phyloP scores from a whole-genome alignment of 2,888 invertebrate species.

The Synergus laeviventris region DNA sequence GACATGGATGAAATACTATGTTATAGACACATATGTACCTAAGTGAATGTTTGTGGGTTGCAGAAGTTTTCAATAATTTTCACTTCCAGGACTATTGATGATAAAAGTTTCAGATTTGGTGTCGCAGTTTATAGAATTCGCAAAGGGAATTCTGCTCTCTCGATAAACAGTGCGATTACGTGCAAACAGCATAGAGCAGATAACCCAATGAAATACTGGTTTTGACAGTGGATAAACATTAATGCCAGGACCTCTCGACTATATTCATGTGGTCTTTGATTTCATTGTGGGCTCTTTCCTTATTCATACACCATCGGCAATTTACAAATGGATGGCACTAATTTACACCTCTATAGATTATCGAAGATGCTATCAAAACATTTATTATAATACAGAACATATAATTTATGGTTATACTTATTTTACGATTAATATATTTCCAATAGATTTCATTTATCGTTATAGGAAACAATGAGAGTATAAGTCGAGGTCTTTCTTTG shows the following conservation, averaged over 20 bases:
- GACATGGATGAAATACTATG: neutral
- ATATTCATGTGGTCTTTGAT: neutral
- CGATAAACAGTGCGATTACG: constrained; percentile 23
- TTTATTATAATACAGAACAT: neutral
- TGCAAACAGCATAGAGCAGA: constrained; percentile 6
- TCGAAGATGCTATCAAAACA: neutral
- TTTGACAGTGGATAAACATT: constrained; percentile 22
- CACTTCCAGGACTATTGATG: neutral
- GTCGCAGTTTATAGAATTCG: constrained; percentile 15
- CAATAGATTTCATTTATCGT: neutral
- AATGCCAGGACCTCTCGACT: neutral
- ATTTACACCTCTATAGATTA: neutral
- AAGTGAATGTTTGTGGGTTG: neutral
- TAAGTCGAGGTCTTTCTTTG: neutral
- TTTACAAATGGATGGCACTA: neutral
- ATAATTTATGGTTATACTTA: too few relatives aligned
- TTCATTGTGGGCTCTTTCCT: neutral
- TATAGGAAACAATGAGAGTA: neutral
- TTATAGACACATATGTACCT: neutral
- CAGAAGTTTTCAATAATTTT: constrained; percentile 5
- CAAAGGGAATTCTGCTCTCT: constrained; percentile 11
- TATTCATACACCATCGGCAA: neutral
- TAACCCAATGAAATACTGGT: constrained; percentile 11
- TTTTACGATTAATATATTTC: too few relatives aligned
- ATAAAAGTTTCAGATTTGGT: constrained; percentile 27